phyloP scores from a whole-genome alignment of 2,113 vertebrate species.

The Rhipidura dahli region DNA sequence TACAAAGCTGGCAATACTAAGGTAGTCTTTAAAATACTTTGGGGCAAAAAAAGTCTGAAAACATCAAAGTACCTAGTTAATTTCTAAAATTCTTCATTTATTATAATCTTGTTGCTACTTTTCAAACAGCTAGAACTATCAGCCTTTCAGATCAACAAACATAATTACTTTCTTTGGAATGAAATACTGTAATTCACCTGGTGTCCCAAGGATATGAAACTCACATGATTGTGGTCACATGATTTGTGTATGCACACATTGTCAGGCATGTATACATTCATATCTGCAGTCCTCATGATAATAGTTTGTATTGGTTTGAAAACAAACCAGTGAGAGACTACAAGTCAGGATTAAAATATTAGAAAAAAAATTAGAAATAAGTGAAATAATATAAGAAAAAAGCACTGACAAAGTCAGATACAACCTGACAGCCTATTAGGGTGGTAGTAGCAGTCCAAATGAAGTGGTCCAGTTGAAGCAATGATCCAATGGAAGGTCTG shows the following conservation, averaged over 20 bases:
- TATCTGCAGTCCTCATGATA: neutral
- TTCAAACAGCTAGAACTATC: neutral
- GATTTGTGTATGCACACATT: neutral
- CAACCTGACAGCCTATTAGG: too few relatives aligned
- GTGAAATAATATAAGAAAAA: too few relatives aligned
- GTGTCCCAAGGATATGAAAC: neutral
- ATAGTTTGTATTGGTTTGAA: too few relatives aligned
- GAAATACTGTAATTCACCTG: neutral
- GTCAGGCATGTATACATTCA: neutral
- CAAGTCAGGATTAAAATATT: too few relatives aligned
- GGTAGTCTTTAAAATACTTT: neutral
- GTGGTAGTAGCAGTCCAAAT: too few relatives aligned
- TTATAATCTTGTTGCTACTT: neutral
- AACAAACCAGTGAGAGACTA: too few relatives aligned
- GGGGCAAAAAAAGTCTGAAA: neutral
- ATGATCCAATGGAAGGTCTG: too few relatives aligned
- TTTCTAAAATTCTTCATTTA: neutral
- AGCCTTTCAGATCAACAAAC: neutral
- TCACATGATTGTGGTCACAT: neutral
- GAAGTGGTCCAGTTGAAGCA: too few relatives aligned
- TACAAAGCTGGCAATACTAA: neutral
- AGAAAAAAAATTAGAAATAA: too few relatives aligned
- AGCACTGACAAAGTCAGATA: too few relatives aligned
- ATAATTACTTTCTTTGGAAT: neutral
- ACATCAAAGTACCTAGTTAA: neutral